Percentiles rank a stretch among this genome's conserved stretches.
phyloP scores from a whole-genome alignment of 1,140 invertebrate genomes.

The Drosophila varians region DNA sequence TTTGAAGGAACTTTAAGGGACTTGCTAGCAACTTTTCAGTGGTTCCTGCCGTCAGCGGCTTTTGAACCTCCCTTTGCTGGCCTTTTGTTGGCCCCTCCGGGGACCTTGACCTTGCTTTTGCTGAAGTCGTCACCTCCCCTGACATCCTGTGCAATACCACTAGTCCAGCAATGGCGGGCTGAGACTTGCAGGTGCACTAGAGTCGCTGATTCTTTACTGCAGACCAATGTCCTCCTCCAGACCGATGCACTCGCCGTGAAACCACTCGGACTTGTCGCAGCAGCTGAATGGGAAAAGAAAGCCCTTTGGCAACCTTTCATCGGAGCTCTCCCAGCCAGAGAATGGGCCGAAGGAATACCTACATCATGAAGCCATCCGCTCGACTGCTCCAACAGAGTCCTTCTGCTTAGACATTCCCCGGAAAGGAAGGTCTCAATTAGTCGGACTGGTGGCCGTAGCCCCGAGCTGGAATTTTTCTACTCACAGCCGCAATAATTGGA shows the following conservation, averaged over 20 bases:
- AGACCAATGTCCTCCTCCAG: neutral
- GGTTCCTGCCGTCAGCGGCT: neutral
- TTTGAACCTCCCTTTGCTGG: neutral
- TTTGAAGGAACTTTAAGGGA: neutral
- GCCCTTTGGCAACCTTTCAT: too few species aligned
- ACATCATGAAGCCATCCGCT: slow-evolving; percentile 4
- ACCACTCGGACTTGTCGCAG: neutral
- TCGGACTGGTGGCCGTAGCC: neutral
- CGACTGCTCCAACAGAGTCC: neutral
- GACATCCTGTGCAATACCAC: neutral
- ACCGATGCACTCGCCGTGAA: neutral
- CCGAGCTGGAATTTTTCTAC: neutral
- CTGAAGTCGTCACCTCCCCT: neutral
- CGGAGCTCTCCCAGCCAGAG: neutral
- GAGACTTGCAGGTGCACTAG: neutral
- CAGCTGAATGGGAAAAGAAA: neutral
- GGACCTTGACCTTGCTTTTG: neutral
- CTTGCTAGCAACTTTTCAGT: neutral
- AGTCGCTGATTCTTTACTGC: neutral
- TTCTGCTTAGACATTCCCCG: too few species aligned
- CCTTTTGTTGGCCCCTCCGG: neutral
- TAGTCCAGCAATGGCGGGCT: neutral
- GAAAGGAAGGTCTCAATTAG: neutral
- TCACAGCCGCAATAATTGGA: neutral
- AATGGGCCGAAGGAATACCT: neutral